phyloP scores from a whole-genome alignment of 2,888 invertebrate genomes.

The Brenthis hecate region DNA sequence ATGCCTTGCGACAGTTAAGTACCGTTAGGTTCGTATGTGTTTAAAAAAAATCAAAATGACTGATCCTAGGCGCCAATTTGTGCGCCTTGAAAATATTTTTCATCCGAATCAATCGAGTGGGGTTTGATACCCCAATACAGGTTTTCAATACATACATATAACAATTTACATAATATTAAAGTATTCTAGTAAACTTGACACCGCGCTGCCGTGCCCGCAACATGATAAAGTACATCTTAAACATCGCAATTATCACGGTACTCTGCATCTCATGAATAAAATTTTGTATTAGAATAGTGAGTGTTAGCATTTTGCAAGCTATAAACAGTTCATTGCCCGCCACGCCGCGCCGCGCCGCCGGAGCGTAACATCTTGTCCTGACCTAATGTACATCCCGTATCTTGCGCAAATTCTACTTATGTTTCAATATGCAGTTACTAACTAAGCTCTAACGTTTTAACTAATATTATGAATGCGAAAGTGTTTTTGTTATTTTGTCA shows the following conservation, averaged over 20 bases:
- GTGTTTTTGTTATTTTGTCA: too few relatives aligned
- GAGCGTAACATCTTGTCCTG: conserved; percentile 20
- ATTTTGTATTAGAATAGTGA: background rate
- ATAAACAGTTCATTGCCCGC: conserved; percentile 16
- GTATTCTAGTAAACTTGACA: background rate
- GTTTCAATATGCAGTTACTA: conserved; percentile 1
- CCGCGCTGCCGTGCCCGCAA: background rate
- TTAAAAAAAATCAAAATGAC: too few relatives aligned
- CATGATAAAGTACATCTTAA: background rate
- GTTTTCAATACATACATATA: too few relatives aligned
- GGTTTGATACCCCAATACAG: too few relatives aligned
- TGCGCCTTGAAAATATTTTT: too few relatives aligned
- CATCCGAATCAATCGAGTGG: too few relatives aligned
- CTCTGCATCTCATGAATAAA: background rate
- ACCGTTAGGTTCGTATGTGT: too few relatives aligned
- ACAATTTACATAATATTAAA: too few relatives aligned
- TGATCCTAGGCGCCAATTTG: too few relatives aligned
- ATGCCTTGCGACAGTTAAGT: too few relatives aligned
- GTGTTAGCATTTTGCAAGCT: conserved; percentile 10
- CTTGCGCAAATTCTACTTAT: conserved; percentile 19
- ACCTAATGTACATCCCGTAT: conserved; percentile 14
- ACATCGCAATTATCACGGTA: background rate
- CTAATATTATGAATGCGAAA: too few relatives aligned
- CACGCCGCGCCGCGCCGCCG: background rate
- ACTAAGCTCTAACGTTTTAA: too few relatives aligned